These are phyloP conservation scores for Microctenopoma lineatum DNA, from an alignment of 2,797 vertebrate species.

Conservation along the genomic window DNA sequence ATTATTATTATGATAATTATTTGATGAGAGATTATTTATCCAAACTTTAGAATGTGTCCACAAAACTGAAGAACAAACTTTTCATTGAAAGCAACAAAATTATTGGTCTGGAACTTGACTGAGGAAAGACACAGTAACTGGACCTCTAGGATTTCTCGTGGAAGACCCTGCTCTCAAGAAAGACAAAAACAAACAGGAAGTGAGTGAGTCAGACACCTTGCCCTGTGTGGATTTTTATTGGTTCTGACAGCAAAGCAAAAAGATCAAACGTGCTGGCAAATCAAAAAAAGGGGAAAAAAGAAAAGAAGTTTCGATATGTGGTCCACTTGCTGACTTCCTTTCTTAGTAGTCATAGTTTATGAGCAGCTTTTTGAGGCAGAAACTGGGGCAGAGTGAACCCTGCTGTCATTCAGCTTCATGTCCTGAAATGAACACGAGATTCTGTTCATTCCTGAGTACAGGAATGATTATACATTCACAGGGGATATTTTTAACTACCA, in stretches of 20 bases:
- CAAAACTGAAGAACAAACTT: too few relatives aligned
- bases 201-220: not conserved
- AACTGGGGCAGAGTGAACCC: conserved; percentile 39
- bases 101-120: too few relatives aligned
- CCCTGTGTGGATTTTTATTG: not conserved
- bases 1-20: too few relatives aligned
- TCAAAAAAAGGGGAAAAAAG: not conserved
- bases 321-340: conserved; percentile 19
- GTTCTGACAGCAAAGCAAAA: conserved; percentile 8
- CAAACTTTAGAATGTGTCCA: too few relatives aligned
- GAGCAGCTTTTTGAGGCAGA: conserved; percentile 28
- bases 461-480: not conserved
- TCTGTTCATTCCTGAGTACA: conserved; percentile 2
- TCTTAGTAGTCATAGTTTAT: conserved; percentile 11
- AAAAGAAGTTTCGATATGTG: conserved; percentile 1
- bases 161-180: too few relatives aligned
- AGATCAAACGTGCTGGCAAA: not conserved
- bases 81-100: too few relatives aligned
- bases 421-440: conserved; percentile 20
- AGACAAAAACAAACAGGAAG: too few relatives aligned
- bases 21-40: too few relatives aligned
- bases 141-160: too few relatives aligned
- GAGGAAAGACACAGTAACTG: too few relatives aligned
- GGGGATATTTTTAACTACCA: not conserved
- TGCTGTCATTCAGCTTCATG: conserved; percentile 32